Evolutionary conservation across 2,113 vertebrate genomes (phyloP).

Genomic region (Chamaetylas fuelleborni): DNA sequence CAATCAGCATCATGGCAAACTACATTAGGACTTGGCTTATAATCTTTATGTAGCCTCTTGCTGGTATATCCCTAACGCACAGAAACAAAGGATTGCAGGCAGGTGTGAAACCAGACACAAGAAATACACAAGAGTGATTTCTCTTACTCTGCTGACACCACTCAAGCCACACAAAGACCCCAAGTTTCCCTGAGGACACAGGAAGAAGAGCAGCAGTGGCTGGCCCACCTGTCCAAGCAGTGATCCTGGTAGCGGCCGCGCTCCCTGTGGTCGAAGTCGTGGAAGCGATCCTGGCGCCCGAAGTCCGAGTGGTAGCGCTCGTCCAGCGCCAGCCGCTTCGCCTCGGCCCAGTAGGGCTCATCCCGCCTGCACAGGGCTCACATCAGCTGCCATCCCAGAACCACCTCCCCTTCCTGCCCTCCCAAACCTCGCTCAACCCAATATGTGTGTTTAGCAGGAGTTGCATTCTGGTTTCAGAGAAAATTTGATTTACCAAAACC

Average conservation of each 20-base stretch:
- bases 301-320: slow-evolving; percentile 86
- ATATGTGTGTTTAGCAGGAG: not conserved
- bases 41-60: not conserved
- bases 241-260: slow-evolving; percentile 87
- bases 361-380: slow-evolving; percentile 76
- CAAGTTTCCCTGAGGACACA: not conserved
- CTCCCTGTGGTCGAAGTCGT: slow-evolving; percentile 90
- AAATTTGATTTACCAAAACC: not conserved
- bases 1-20: not conserved
- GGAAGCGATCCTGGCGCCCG: slow-evolving; percentile 84
- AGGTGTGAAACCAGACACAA: fast-evolving
- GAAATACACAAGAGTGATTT: not conserved
- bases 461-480: not conserved
- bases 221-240: slow-evolving; percentile 76
- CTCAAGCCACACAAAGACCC: not conserved
- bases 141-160: not conserved
- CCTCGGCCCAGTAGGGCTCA: slow-evolving; percentile 83
- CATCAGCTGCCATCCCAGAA: fast-evolving
- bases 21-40: not conserved
- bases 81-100: not conserved
- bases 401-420: not conserved
- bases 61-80: fast-evolving
- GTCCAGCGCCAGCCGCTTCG: slow-evolving; percentile 84
- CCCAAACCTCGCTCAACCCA: not conserved
- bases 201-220: not conserved